Conservation (phyloP, 2,797 vertebrate genomes). For the Enteromius fasciolatus region DNA sequence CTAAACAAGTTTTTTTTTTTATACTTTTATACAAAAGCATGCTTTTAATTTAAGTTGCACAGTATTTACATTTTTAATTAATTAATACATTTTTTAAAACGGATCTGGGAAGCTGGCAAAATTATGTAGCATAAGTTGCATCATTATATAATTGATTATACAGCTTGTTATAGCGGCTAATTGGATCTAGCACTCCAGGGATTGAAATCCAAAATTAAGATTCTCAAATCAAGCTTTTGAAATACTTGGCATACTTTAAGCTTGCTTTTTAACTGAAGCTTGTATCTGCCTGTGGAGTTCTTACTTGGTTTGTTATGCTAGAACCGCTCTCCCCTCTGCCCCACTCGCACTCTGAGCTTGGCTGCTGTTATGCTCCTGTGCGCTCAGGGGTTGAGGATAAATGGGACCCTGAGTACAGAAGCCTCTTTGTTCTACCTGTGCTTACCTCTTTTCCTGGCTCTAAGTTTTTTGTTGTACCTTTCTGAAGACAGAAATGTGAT, state of each 20-base stretch:
- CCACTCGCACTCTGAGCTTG: constrained; percentile 56
- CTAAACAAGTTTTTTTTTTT: too few species aligned
- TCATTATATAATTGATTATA: neutral
- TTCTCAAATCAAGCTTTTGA: neutral
- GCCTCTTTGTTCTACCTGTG: constrained; percentile 71
- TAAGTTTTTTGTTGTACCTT: constrained; percentile 62
- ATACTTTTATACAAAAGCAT: too few species aligned
- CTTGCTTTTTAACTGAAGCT: neutral
- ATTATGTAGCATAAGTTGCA: neutral
- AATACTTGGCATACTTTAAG: neutral
- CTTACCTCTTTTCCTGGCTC: constrained; percentile 66
- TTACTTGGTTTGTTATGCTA: neutral
- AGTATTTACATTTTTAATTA: too few species aligned
- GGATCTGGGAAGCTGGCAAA: neutral
- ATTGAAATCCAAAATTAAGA: neutral
- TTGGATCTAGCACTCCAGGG: neutral
- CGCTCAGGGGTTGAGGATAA: constrained; percentile 65
- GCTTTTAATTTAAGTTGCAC: too few species aligned
- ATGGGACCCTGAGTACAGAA: constrained; percentile 64
- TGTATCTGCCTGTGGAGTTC: neutral
- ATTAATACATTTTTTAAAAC: too few species aligned
- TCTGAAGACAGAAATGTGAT: constrained; percentile 65
- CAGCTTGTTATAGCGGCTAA: neutral
- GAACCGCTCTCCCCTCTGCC: constrained; percentile 49
- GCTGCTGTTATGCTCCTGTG: constrained; percentile 61